Evolutionary conservation across 2,797 vertebrate genomes (phyloP), one percentile per base, ranked within the genome.

Genomic region (Erpetoichthys calabaricus): DNA sequence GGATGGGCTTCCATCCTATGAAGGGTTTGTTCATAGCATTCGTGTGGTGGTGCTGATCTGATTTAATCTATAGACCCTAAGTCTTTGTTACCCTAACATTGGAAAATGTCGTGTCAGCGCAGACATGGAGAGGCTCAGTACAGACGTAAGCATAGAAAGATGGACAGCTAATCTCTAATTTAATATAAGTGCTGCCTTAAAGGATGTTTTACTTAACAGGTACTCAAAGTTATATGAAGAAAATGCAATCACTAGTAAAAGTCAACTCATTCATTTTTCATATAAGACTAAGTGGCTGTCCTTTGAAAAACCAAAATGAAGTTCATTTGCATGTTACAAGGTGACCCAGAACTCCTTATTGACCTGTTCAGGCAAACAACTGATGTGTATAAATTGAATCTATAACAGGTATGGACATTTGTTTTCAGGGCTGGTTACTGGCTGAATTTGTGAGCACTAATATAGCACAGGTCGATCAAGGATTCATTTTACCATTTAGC

Each of bases 321-420:
- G 53, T 62, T 76, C 60, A 77, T 83, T 80, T 80, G 57, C 73
- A 80, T 70, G 68, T 79, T 73, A 66, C 75, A 78, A 80, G 76
- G 76, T 82, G 77, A 86, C 78, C 67, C 72, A 64, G 57, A 73
- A 49, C 62, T 73, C 65, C 54, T 64, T 63, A 72, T 73, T 74
- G 70, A 81, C 62, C 67, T 64, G 54, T 58, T 43, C 5, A 43
- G 50, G 56, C 59, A 49, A 71, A 65, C 65, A 63, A 56, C 59
- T 67, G 67, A 80, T 78, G 65, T 68, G 67, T 80, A 79, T 74
- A 79, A 82, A 85, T 83, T 73, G 70, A 67, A 65, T 70, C 47
- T 65, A 41, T 80, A 85, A 83, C 65, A 71, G 59, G 42, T 74
- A 75, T 72, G 68, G 78, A 79, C 66, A 41, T 69, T 74, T 75